Base-by-base conservation (phyloP, 2,113 vertebrate species). In the Hippocampus barbouri region DNA sequence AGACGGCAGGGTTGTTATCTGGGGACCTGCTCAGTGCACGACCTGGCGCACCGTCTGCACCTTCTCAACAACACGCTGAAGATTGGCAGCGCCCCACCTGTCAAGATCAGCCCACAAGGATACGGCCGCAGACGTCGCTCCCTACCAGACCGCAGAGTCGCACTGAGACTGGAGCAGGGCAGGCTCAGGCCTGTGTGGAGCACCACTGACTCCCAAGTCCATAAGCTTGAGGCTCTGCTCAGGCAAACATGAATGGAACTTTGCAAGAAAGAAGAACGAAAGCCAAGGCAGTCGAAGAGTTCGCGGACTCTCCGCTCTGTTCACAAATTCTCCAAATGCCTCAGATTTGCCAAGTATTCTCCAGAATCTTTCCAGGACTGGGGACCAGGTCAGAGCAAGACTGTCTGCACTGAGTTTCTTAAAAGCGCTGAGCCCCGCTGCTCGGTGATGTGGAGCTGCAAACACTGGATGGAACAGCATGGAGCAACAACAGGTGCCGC, bases 51-150 rank as follows among this genome's bases (percentile, higher is more conserved):
- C 72, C 93, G 94, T 66, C 89, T 99, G 89, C 93, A 93, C 85
- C 90, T 94, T 78, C 84, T 95, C 60, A 94, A 91, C 5, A 94
- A 92, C 88, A 94, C 93, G 80, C 72, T 89, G 0, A 97, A 93
- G 84, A 92, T 89, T 61, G 85, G 75, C 65, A 86, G 61, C 6
- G 95, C 95, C 5, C 97, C 96, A 0, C 5, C 77, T 6, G 89
- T 51, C 71, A 98, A 97, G 87, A 93, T 98, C 84, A 94, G 94
- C 71, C 91, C 95, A 0, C 88, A 91, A 23, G 96, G 96, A 81
- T 98, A 98, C 25, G 96, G 97, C 70, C 93, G 96, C 43, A 86
- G 95, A 73, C 93, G 96, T 72, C 93, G 97, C 23, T 90, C 93
- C 0, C 60, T 94, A 30, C 83, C 89, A 8, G 61, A 6, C 38